phyloP scores from a whole-genome alignment of 2,888 invertebrate genomes.

The Petrolisthes manimaculis region DNA sequence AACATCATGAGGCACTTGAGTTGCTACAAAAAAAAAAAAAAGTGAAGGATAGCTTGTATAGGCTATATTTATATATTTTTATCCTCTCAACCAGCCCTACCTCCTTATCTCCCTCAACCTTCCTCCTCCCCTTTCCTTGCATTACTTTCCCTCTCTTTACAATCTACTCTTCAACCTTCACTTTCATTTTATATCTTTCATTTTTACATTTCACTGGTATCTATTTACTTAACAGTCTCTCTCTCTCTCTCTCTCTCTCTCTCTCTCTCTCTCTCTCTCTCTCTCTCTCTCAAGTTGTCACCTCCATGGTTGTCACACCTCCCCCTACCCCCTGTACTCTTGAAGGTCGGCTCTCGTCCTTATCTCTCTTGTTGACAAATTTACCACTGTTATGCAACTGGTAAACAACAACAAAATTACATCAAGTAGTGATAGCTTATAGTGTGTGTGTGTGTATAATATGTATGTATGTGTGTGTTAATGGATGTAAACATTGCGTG shows the following conservation, averaged over 20 bases:
- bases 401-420: background rate
- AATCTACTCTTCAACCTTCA: background rate
- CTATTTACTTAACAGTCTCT: background rate
- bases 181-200: background rate
- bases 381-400: background rate
- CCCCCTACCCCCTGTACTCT: background rate
- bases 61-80: background rate
- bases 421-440: too few species aligned
- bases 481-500: too few species aligned
- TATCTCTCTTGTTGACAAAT: background rate
- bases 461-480: too few species aligned
- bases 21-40: too few species aligned
- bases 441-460: too few species aligned
- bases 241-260: conserved; percentile 34
- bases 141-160: background rate
- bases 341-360: background rate
- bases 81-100: background rate
- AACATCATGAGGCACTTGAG: too few species aligned
- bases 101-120: background rate
- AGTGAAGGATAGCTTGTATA: too few species aligned
- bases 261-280: conserved; percentile 33
- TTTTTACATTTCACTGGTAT: background rate
- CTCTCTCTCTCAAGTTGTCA: background rate
- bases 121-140: background rate
- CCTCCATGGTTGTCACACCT: background rate